phyloP scores from a whole-genome alignment of 1,140 invertebrate genomes.

The Drosophila kikkawai region DNA sequence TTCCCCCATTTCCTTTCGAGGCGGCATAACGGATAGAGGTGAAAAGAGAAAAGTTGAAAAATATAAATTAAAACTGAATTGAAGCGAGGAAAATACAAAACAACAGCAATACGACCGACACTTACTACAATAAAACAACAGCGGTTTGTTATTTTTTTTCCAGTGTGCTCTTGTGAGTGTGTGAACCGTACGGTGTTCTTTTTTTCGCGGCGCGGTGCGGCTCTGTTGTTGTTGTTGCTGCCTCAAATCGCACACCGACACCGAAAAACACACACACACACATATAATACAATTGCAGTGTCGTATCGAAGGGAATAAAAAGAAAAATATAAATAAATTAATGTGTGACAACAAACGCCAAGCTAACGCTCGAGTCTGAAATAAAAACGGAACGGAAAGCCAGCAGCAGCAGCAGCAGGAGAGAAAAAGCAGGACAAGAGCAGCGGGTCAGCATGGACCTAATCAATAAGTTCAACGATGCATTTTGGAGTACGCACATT shows the following conservation, averaged over 20 bases:
- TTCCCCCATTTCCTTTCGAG: background rate
- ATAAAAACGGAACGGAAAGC: constrained; percentile 16
- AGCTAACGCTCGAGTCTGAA: constrained; percentile 8
- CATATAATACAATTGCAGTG: constrained; percentile 6
- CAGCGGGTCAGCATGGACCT: constrained; percentile 60
- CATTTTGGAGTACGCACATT: constrained; percentile 93
- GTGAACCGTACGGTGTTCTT: constrained; percentile 7
- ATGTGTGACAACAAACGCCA: constrained; percentile 40
- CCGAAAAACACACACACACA: constrained; percentile 6
- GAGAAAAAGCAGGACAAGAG: constrained; percentile 3
- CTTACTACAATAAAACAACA: background rate
- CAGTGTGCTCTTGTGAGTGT: constrained; percentile 22
- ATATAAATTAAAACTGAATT: background rate
- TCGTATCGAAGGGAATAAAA: constrained; percentile 9
- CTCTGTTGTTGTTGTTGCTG: constrained; percentile 18
- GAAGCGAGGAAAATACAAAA: background rate
- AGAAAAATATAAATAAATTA: background rate
- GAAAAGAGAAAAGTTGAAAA: background rate
- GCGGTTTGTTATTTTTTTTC: constrained; percentile 27
- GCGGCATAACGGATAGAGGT: constrained; percentile 10
- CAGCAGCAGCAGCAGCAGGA: constrained; percentile 8
- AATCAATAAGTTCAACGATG: constrained; percentile 83
- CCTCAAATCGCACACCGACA: constrained; percentile 2
- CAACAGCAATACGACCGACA: background rate
- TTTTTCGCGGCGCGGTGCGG: constrained; percentile 22